Evolutionary conservation across 2,888 invertebrate species (phyloP), one percentile per base, ranked within the genome.

Genomic region (Platycheirus albimanus): DNA sequence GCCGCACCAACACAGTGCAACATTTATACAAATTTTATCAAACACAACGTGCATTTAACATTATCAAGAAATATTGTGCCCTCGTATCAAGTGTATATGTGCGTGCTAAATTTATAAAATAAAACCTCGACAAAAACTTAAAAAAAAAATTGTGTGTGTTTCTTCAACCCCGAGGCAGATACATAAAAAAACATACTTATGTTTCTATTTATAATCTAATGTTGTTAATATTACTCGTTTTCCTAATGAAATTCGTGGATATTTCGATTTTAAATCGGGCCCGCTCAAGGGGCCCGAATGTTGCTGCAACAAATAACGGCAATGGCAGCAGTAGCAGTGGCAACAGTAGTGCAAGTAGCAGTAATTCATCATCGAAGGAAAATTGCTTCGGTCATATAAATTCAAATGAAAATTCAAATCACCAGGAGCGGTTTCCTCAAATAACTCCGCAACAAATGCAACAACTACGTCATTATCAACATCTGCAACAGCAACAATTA

Each of bases 371-470:
- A 11, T 85, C 89, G 24, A 90, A 90, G 74, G 89, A 90, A 85
- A 90, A 90, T 56, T 89, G 87, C 85, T 76, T 45, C 30, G 17
- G 19, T 19, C 52, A 70, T 43, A 17, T n/a, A 5, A 67, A 71
- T 49, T 47, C 20, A 41, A 56, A 64, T 66, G 15, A 63, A 15
- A 58, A 41, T 24, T 10, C 20, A 28, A 66, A 54, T 13, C 80
- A 76, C 24, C 66, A 75, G 19, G 24, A 66, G 13, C 13, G 66
- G 19, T 17, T 81, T 58, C 86, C 85, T 61, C 75, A 80, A 30
- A 83, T 87, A 38, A 86, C 86, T 87, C 95, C 96, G 87, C 94
- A 94, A 86, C 94, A 94, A 87, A 92, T 93, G 86, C 93, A 90
- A 84, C 88, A 94, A 87, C 89, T 93, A 61, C 91, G 92, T 74